Base-by-base conservation (phyloP, 2,888 invertebrate genomes). In the Alcis repandata region DNA sequence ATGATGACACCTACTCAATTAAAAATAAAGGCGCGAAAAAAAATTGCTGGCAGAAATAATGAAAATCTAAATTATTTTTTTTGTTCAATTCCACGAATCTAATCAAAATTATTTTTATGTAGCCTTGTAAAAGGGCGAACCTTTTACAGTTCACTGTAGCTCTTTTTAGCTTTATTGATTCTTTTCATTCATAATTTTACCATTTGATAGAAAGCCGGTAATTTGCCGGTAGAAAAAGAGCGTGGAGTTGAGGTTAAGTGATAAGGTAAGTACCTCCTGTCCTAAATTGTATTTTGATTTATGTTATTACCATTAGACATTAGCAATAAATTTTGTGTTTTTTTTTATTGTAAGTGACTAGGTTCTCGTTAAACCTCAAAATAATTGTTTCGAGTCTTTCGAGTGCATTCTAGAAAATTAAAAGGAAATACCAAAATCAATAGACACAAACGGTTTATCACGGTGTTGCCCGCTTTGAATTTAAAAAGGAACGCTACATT, bases 181-280 rank as follows among this genome's bases (percentile, higher is more conserved):
- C 27, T 46, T 46, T 46, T 46, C 46, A 46, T 46, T 46, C 46
- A 46, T 27, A 7, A 46, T n/a, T n/a, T n/a, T n/a, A 17, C 4
- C 22, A n/a, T 46, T 27, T 27, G 6, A 27, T 11, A 22, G 4
- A 27, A 27, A n/a, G 46, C 22, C 46, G 46, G 46, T 46, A 22
- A 20, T 27, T 20, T 9, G 10, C 40, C n/a, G 40, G 15, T 40
- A 27, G 15, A 40, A 40, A 15, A 40, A 4, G 8, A 15, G 15
- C 36, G 11, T 36, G 22, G 6, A 27, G 27, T 9, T 27, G 46
- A 13, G 13, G 20, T 27, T 27, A 22, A 6, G 46, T 27, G 27
- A n/a, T 27, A 20, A 45, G 19, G 40, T 40, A 40, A 6, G 15
- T 40, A 7, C 40, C 2, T 11, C 36, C 36, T 11, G n/a, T n/a